Evolutionary conservation across 2,797 vertebrate genomes (phyloP), one percentile per base, ranked within the genome.

Genomic region (Eleutherodactylus coqui): DNA sequence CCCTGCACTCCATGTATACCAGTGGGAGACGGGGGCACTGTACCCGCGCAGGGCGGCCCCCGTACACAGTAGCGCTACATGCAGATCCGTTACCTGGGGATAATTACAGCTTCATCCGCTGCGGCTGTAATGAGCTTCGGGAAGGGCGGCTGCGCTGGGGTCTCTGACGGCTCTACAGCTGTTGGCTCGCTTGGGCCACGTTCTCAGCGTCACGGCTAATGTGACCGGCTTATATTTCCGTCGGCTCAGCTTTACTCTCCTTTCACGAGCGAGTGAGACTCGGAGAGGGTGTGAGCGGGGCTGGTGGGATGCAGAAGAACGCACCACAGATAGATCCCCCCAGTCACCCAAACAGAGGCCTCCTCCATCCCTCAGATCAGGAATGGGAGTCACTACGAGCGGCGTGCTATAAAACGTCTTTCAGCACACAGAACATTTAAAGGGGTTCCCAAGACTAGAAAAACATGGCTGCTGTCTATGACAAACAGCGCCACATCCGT

Each of bases 151-250:
- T 5, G 47, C 9, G 67, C 24, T 7, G n/a, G 73, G 17, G 55
- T 55, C 11, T 21, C 60, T 16, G 32, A 79, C 21, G 47, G 10
- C 24, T 13, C 24, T 45, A 29, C 83, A 85, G 83, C 83, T 85
- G 83, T 47, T 41, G 36, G 16, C 32, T 47, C 1, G 72, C 27
- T 36, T 75, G 75, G 83, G 75, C 75, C 75, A 41, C 83, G 36
- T 70, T 79, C 75, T 79, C 58, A 41, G 38, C 60, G 58, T 78
- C 73, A 78, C 32, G 5, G 60, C 75, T 84, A 67, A 53, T 53
- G 21, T 70, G 27, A 32, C 83, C 10, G 75, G 83, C 29, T 79
- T 85, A 51, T n/a, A 43, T 85, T 85, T 85, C 83, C 58, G 62
- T 34, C 75, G 34, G 32, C 58, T 85, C 83, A 85, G 83, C 83